phyloP scores from a whole-genome alignment of 2,113 vertebrate species.

The Ascaphus truei region DNA sequence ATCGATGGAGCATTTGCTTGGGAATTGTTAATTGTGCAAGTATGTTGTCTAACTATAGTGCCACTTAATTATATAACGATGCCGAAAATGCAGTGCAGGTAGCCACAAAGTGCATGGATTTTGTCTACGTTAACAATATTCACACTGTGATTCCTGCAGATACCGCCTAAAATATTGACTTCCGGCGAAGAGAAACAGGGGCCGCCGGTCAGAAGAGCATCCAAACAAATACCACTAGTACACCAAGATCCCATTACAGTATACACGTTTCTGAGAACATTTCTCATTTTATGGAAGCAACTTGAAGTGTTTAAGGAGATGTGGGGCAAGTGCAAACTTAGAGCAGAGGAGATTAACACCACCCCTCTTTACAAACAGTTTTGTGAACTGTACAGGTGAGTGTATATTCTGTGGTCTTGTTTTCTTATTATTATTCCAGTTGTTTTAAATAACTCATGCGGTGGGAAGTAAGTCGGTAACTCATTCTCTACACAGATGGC shows the following conservation, averaged over 20 bases:
- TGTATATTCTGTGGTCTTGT: not conserved
- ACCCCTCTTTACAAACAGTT: conserved; percentile 50
- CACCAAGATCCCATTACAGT: conserved; percentile 18
- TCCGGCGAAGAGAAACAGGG: not conserved
- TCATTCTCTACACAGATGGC: not conserved
- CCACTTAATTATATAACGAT: too few species aligned
- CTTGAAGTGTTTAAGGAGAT: conserved; percentile 63
- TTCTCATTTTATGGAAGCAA: conserved; percentile 69
- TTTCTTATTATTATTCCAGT: conserved; percentile 8
- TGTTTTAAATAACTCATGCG: too few species aligned
- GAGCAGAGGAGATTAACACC: conserved; percentile 37
- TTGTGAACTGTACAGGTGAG: conserved; percentile 58
- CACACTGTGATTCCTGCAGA: not conserved
- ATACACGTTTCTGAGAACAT: conserved; percentile 51
- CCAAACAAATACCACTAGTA: not conserved
- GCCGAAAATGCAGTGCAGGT: too few species aligned
- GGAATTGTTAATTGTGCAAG: too few species aligned
- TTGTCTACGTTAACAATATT: too few species aligned
- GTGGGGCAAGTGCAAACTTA: conserved; percentile 56
- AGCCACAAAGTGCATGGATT: too few species aligned
- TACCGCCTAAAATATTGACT: not conserved
- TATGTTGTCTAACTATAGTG: too few species aligned
- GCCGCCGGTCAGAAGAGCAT: not conserved
- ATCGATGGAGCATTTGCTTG: too few species aligned
- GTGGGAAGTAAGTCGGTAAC: not conserved